Base-by-base conservation (phyloP, 2,113 vertebrate species). In the Bos javanicus region DNA sequence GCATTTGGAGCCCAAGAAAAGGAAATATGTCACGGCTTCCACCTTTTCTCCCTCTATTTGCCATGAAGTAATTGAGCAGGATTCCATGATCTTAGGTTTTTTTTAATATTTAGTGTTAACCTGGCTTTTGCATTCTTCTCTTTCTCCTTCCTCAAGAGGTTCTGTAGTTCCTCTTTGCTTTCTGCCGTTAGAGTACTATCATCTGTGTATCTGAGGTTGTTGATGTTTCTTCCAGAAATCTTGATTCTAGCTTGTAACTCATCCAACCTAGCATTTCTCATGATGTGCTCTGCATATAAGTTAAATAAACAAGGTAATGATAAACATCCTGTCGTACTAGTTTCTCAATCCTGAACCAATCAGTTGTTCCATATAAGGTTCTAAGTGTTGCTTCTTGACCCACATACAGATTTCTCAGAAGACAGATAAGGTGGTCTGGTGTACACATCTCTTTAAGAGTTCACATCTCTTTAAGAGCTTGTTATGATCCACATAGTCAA, bases 151-250 rank as follows among this genome's bases (percentile, higher is more conserved):
- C n/a, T 71, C 10, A 39, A 12, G 5, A 39, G 19, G 5, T 39
- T 71, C 67, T 71, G 23, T 71, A 71, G 67, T 39, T 71, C 67
- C n/a, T 23, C 67, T 39, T 71, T 71, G 67, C n/a, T 71, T 23
- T 71, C n/a, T 71, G 19, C n/a, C 5, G 23, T 39, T 71, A 71
- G n/a, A 71, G n/a, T 39, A 39, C 19, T 39, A 71, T 71, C 67
- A 71, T 23, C n/a, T 0, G 0, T 5, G 1, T 39, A 71, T 71
- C 67, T 71, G 67, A 71, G 19, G 67, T 39, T 71, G n/a, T 39
- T 71, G 67, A 71, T 71, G 39, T 71, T 71, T 71, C 67, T 39
- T 23, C n/a, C 19, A 71, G 67, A 71, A 39, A 39, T 39, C 67
- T 71, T 39, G n/a, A 71, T 12, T 71, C n/a, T 71, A 71, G n/a